Evolutionary conservation across 2,113 vertebrate genomes (phyloP), one percentile per base, ranked within the genome.

Genomic region (Plotosus lineatus): DNA sequence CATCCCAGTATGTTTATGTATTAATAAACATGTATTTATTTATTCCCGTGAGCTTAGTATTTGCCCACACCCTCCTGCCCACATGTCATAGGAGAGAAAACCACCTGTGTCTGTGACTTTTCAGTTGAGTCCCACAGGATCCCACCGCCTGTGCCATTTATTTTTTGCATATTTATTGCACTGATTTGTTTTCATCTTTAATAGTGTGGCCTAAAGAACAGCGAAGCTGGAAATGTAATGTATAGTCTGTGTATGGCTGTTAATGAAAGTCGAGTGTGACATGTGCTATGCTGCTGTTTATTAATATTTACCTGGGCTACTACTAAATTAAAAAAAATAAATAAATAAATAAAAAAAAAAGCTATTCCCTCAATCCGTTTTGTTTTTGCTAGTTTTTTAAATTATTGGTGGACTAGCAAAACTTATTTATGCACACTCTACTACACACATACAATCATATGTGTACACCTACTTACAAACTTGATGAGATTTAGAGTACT

Each of bases 381-480:
- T 69, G 42, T n/a, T 44, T 46, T 48, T n/a, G 14, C 68, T 31
- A 72, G 6, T 10, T n/a, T 72, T 71, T 72, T 50, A 72, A 50
- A 33, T 50, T 72, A 48, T 15, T 72, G 8, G 8, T 4, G 2
- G n/a, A 46, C 65, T 69, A 44, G 40, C 44, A 26, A 72, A 48
- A 23, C 50, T 50, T 51, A 51, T 48, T 33, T 28, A 72, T 50
- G 12, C 44, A 72, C 48, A 46, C n/a, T 26, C 6, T 3, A 44
- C 23, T n/a, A 42, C 11, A 14, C 19, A 38, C 15, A 65, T 8
- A 38, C 36, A 36, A 6, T 17, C 28, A 75, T 15, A 46, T 56
- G 51, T 60, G 36, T 21, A 56, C 55, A 46, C 50, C 53, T 48
- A 36, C 12, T 10, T 12, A 75, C 8, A 61, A 1, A 26, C 3